Conservation (phyloP, 1,140 invertebrate species). For the Drosophila auraria region DNA sequence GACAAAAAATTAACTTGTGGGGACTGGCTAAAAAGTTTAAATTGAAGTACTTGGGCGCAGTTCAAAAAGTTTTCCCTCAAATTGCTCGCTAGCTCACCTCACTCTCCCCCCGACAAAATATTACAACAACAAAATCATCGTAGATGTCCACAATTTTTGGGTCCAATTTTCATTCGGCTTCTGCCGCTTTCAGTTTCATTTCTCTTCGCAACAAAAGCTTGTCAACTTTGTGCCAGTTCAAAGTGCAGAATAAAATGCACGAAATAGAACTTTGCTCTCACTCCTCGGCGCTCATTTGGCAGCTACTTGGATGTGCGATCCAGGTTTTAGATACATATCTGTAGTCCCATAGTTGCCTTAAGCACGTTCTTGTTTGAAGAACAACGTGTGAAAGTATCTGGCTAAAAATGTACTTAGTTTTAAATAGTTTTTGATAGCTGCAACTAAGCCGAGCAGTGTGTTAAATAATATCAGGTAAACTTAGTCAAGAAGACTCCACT, state of each 20-base stretch:
- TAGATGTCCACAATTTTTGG: slow-evolving; percentile 50
- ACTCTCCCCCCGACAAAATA: slow-evolving; percentile 10
- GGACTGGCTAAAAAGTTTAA: slow-evolving; percentile 57
- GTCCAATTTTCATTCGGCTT: slow-evolving; percentile 53
- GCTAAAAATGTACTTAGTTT: background rate
- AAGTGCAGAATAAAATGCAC: slow-evolving; percentile 46
- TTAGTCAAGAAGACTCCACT: background rate
- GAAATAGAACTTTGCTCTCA: slow-evolving; percentile 33
- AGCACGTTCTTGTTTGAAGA: slow-evolving; percentile 18
- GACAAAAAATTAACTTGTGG: slow-evolving; percentile 53
- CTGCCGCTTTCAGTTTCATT: slow-evolving; percentile 42
- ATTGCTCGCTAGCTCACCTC: slow-evolving; percentile 39
- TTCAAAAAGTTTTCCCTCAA: slow-evolving; percentile 47
- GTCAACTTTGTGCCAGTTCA: slow-evolving; percentile 51
- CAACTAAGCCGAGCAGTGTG: background rate
- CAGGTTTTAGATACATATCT: slow-evolving; percentile 11
- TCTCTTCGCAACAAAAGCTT: slow-evolving; percentile 34
- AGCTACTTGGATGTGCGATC: slow-evolving; percentile 14
- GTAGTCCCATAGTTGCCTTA: slow-evolving; percentile 1
- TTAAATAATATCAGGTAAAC: background rate
- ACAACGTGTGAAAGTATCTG: slow-evolving; percentile 7
- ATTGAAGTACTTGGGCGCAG: slow-evolving; percentile 57
- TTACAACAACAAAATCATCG: slow-evolving; percentile 52
- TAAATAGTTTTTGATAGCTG: slow-evolving; percentile 4
- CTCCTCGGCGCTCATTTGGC: slow-evolving; percentile 35